A percentile compares a stretch with the other conserved stretches of the same genome.
Conservation (phyloP, 2,113 vertebrate species). For the Gymnarchus niloticus region DNA sequence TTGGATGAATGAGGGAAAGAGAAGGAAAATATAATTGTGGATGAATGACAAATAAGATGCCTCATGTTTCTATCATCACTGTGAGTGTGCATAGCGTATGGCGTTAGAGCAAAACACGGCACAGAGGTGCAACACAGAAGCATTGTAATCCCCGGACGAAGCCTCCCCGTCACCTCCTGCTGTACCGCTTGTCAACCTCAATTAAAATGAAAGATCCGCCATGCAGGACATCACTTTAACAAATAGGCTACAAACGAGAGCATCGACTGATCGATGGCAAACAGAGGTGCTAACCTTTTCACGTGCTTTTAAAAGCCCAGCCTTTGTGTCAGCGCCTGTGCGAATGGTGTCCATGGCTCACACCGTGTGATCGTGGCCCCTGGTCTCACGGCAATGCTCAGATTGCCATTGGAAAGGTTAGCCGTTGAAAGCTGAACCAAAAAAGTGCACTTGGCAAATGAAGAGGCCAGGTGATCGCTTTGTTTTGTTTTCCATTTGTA, state of each 20-base stretch:
- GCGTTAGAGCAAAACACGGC: neutral
- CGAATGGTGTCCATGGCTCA: no score
- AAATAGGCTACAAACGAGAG: neutral
- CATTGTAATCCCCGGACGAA: neutral
- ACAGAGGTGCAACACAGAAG: neutral
- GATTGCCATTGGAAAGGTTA: neutral
- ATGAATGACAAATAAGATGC: neutral
- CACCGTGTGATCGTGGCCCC: neutral
- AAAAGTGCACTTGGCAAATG: neutral
- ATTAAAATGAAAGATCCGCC: neutral
- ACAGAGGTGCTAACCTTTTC: constrained; percentile 3
- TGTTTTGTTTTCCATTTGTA: neutral
- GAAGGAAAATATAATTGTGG: neutral
- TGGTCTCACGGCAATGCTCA: neutral
- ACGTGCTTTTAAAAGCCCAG: neutral
- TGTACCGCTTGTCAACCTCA: neutral
- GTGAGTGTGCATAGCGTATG: neutral
- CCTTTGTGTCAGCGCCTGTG: neutral
- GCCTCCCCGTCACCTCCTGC: neutral
- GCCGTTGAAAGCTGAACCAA: neutral
- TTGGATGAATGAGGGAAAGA: neutral
- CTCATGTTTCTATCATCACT: neutral
- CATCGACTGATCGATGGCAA: neutral
- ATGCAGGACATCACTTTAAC: constrained; percentile 10
- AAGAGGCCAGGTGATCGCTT: neutral